Conservation (phyloP, 2,888 invertebrate genomes). For the Cantharis flavilabris region DNA sequence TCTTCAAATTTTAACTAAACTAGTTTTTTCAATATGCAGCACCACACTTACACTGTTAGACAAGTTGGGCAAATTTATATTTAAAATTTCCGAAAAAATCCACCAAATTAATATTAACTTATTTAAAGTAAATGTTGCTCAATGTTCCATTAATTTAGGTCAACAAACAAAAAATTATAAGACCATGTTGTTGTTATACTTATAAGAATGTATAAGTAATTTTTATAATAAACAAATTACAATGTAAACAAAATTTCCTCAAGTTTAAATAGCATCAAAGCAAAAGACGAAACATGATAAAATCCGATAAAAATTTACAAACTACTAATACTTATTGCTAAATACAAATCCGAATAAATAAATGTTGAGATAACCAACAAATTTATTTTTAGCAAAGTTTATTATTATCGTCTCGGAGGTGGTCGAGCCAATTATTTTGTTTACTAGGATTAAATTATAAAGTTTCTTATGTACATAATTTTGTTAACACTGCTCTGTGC, state of each 20-base stretch:
- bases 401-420: not conserved
- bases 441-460: not conserved
- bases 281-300: not conserved
- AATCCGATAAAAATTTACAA: not conserved
- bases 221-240: not conserved
- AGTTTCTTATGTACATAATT: not conserved
- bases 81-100: not conserved
- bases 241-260: not conserved
- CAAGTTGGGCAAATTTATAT: not conserved
- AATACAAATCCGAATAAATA: not conserved
- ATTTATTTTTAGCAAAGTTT: not conserved
- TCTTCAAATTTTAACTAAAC: not conserved
- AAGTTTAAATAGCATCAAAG: not conserved
- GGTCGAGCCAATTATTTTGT: not conserved
- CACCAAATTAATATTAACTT: not conserved
- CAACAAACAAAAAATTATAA: not conserved
- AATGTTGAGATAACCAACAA: not conserved
- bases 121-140: not conserved
- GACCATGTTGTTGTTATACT: not conserved
- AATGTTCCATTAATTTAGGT: not conserved
- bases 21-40: not conserved
- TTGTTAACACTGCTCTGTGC: not conserved
- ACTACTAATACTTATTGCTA: not conserved
- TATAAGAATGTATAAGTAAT: not conserved
- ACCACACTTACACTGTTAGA: not conserved